A percentile compares a stretch with the other conserved stretches of the same genome.
phyloP scores from a whole-genome alignment of 2,113 vertebrate genomes.

The Edolisoma coerulescens region DNA sequence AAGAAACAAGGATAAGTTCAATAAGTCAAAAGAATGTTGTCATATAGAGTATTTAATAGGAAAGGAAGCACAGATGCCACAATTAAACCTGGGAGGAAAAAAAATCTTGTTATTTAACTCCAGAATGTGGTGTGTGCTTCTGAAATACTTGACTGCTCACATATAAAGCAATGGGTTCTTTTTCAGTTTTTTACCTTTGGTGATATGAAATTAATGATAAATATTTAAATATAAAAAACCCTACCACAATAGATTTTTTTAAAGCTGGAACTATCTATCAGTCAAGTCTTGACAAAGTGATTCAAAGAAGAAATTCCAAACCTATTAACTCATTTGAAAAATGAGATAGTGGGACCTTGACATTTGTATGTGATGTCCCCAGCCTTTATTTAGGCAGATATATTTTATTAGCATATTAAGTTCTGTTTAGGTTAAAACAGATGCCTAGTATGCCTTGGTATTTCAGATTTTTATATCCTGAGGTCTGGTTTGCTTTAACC shows the following conservation, averaged over 20 bases:
- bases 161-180: neutral
- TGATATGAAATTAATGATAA: neutral
- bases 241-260: neutral
- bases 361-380: neutral
- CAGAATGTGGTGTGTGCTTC: neutral
- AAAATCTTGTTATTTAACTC: neutral
- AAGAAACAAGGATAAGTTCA: neutral
- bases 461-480: neutral
- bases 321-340: neutral
- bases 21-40: neutral
- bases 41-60: neutral
- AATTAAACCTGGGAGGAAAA: neutral
- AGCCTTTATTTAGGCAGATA: neutral
- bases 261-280: neutral
- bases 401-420: neutral
- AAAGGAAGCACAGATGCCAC: neutral
- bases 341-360: neutral
- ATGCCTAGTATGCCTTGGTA: neutral
- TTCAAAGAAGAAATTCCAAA: neutral
- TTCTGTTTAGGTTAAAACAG: neutral
- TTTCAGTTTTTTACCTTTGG: neutral
- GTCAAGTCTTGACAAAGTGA: neutral
- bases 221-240: neutral
- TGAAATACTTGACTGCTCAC: neutral
- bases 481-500: slow-evolving; percentile 7